Percentiles rank a stretch among this genome's conserved stretches.
Evolutionary conservation across 1,140 invertebrate species (phyloP).

Genomic region (Drosophila lacertosa): DNA sequence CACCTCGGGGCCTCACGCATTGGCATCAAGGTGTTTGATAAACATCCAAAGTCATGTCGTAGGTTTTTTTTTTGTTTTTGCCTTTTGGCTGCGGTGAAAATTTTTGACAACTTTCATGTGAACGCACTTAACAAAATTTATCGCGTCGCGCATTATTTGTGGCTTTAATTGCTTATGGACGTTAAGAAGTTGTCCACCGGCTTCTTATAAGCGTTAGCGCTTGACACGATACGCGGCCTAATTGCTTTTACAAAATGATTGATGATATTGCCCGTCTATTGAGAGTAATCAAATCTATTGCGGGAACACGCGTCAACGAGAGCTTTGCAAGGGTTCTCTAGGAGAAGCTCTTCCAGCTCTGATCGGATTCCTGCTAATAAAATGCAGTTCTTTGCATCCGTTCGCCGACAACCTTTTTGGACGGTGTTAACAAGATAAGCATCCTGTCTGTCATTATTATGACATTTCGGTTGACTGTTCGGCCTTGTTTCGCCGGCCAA

Average conservation of each 20-base stretch:
- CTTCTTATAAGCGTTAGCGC: conserved; percentile 63
- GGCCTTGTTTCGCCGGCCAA: conserved; percentile 53
- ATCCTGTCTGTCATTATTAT: conserved; percentile 80
- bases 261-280: conserved; percentile 29
- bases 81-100: conserved; percentile 60
- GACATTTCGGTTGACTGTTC: conserved; percentile 77
- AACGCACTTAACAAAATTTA: conserved; percentile 81
- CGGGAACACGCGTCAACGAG: background rate
- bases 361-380: background rate
- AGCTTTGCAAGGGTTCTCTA: background rate
- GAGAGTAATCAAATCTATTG: conserved; percentile 22
- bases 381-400: background rate
- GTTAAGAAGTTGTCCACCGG: conserved; percentile 51
- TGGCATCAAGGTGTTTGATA: conserved; percentile 60
- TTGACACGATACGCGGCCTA: conserved; percentile 64
- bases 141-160: conserved; percentile 76
- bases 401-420: conserved; percentile 16
- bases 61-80: conserved; percentile 18
- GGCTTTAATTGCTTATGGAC: conserved; percentile 72
- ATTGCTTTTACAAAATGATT: conserved; percentile 67
- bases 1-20: conserved; percentile 69
- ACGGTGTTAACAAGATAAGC: conserved; percentile 80
- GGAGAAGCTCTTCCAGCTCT: too few species aligned
- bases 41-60: conserved; percentile 54
- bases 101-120: conserved; percentile 80